Evolutionary conservation across 2,113 vertebrate species (phyloP).

Genomic region (Oreotrochilus melanogaster): DNA sequence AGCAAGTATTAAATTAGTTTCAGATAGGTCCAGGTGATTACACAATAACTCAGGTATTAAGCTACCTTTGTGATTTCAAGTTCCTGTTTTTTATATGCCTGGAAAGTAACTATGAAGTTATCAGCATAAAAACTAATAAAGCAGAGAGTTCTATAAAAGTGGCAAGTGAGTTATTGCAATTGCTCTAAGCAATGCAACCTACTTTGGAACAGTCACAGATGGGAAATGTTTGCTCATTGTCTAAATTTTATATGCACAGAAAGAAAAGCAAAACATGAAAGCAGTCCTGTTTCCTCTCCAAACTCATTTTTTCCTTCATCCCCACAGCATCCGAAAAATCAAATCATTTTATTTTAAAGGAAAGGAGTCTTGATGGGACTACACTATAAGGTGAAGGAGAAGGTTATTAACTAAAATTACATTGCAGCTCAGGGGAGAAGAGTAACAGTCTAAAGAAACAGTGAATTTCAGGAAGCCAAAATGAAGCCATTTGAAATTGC

Average conservation of each 20-base stretch:
- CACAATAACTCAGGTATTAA: not conserved
- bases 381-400: not conserved
- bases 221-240: not conserved
- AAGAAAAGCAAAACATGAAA: not conserved
- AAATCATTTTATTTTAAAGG: not conserved
- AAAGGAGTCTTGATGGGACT: not conserved
- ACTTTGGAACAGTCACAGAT: slow-evolving; percentile 25
- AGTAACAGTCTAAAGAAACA: not conserved
- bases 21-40: not conserved
- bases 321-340: not conserved
- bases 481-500: not conserved
- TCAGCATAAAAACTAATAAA: slow-evolving; percentile 50
- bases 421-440: not conserved
- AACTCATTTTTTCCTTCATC: not conserved
- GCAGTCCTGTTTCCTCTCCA: not conserved
- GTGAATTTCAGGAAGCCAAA: slow-evolving; percentile 13
- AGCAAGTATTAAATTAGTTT: not conserved
- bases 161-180: not conserved
- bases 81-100: not conserved
- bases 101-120: slow-evolving; percentile 21
- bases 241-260: not conserved
- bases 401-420: slow-evolving; percentile 20
- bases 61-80: slow-evolving; percentile 26
- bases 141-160: not conserved
- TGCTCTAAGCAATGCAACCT: slow-evolving; percentile 22